Conservation (phyloP, 1,140 invertebrate species). For the Orchesella cincta region DNA sequence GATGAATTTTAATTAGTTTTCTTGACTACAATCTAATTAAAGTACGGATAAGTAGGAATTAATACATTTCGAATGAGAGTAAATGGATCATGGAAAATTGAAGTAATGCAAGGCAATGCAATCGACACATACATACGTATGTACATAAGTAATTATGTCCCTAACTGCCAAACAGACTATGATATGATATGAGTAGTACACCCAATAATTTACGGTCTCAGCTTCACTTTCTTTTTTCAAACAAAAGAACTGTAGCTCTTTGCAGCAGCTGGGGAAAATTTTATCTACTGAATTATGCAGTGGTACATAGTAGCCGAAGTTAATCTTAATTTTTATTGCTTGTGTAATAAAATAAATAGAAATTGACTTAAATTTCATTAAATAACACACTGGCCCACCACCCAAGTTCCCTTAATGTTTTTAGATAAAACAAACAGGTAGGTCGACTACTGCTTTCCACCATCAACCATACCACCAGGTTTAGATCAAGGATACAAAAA, state of each 20-base stretch:
- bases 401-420: not conserved
- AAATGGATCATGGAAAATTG: slow-evolving; percentile 3
- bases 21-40: slow-evolving; percentile 11
- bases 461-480: not conserved
- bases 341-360: not conserved
- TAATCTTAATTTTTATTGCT: slow-evolving; percentile 16
- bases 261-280: no score
- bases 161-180: no score
- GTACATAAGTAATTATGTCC: not conserved
- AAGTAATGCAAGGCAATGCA: not conserved
- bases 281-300: no score
- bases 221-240: no score
- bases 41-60: not conserved
- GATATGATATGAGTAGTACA: no score
- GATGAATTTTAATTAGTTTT: slow-evolving; percentile 28
- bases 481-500: not conserved
- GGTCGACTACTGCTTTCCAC: no score
- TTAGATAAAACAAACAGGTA: not conserved
- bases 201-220: no score
- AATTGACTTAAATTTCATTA: not conserved
- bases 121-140: not conserved
- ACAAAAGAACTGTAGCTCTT: no score
- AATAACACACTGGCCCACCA: not conserved
- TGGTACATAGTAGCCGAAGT: no score
- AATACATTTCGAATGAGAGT: slow-evolving; percentile 7